phyloP scores from a whole-genome alignment of 1,140 invertebrate genomes.

The Ooceraea biroi region DNA sequence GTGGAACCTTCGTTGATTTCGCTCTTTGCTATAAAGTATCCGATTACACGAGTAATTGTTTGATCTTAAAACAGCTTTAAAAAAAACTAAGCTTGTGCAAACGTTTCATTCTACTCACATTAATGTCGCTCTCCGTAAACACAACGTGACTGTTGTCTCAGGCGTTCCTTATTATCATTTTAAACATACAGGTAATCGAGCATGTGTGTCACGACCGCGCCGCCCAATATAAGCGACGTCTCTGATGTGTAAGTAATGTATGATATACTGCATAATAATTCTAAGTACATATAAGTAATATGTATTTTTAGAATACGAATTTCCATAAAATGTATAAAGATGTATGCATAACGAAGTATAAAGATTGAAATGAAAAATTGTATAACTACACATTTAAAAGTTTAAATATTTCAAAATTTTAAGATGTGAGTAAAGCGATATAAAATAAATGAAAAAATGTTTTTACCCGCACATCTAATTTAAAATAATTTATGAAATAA shows the following conservation, averaged over 20 bases:
- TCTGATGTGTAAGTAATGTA: constrained; percentile 33
- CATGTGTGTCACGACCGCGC: constrained; percentile 22
- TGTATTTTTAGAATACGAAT: no score
- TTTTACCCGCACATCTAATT: no score
- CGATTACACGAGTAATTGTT: constrained; percentile 31
- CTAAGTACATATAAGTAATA: neutral
- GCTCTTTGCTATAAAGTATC: neutral
- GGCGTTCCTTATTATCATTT: constrained; percentile 52
- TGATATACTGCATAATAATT: constrained; percentile 41
- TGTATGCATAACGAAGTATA: no score
- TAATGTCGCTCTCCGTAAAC: constrained; percentile 52
- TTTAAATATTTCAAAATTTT: no score
- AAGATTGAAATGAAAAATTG: no score
- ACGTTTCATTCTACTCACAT: constrained; percentile 24
- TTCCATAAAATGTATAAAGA: no score
- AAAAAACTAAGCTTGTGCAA: constrained; percentile 19
- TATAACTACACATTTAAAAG: no score
- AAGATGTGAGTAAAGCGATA: no score
- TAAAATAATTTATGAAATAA: no score
- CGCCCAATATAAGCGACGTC: constrained; percentile 32
- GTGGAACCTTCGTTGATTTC: neutral
- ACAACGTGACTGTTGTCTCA: constrained; percentile 39
- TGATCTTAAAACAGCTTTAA: constrained; percentile 49
- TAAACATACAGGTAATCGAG: constrained; percentile 55
- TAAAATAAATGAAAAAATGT: no score